Percentiles rank a stretch among this genome's conserved stretches.
These are phyloP conservation scores for Paramormyrops hopkinsi DNA, from an alignment of 2,797 vertebrate genomes.

Conservation along the genomic window DNA sequence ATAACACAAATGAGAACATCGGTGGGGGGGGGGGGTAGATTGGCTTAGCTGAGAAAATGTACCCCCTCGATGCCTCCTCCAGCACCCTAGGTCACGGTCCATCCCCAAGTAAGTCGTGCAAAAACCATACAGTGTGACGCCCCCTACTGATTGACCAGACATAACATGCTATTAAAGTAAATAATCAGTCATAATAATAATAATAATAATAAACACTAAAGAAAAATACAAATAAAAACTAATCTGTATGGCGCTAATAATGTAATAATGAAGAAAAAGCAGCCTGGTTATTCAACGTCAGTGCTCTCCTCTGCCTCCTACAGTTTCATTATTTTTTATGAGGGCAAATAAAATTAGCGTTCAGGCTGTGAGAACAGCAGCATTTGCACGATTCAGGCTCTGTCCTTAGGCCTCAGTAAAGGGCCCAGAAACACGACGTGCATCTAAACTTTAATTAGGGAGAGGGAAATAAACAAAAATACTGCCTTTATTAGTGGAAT, in stretches of 20 bases:
- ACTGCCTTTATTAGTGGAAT: background rate
- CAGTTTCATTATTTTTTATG: conserved; percentile 4
- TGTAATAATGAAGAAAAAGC: background rate
- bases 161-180: background rate
- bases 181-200: background rate
- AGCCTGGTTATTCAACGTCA: background rate
- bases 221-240: background rate
- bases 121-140: background rate
- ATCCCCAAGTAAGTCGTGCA: background rate
- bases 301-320: background rate
- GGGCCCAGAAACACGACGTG: background rate
- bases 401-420: background rate
- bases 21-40: background rate
- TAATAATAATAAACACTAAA: background rate
- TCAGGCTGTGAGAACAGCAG: background rate
- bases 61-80: background rate
- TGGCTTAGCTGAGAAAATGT: background rate
- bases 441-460: background rate
- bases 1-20: background rate
- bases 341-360: conserved; percentile 11
- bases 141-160: background rate
- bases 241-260: background rate
- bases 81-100: background rate
- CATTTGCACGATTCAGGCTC: background rate
- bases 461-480: background rate